Percentiles rank a stretch among this genome's conserved stretches.
phyloP scores from a whole-genome alignment of 1,140 invertebrate genomes.

The Drosophila guanche region DNA sequence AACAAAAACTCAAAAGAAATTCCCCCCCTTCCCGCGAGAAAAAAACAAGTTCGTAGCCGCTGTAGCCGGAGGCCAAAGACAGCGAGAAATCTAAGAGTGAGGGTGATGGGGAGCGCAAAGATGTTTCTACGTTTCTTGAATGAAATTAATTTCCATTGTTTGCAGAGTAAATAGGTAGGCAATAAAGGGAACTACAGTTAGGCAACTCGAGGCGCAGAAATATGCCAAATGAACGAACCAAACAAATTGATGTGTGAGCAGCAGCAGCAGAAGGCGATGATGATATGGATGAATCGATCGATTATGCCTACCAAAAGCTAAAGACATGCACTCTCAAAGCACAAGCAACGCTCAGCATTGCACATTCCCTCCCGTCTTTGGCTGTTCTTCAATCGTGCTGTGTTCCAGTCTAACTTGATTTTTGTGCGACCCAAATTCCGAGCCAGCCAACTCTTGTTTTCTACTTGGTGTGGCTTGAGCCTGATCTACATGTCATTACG shows the following conservation, averaged over 20 bases:
- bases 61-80: not conserved
- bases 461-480: conserved; percentile 29
- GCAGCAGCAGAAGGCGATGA: not conserved
- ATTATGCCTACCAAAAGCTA: conserved; percentile 8
- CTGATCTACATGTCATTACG: conserved; percentile 52
- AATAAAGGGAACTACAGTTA: conserved; percentile 54
- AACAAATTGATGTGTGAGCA: conserved; percentile 39
- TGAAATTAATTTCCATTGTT: conserved; percentile 79
- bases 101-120: conserved; percentile 26
- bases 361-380: conserved; percentile 13
- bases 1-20: conserved; percentile 7
- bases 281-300: conserved; percentile 46
- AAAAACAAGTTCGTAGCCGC: conserved; percentile 58
- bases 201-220: conserved; percentile 15
- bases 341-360: not conserved
- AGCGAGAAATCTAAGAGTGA: not conserved
- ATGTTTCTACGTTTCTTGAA: conserved; percentile 69
- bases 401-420: conserved; percentile 11
- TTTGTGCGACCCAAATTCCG: conserved; percentile 65
- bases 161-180: conserved; percentile 52
- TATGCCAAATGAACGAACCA: conserved; percentile 24
- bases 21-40: not conserved
- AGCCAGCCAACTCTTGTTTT: conserved; percentile 65
- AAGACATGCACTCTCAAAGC: conserved; percentile 1
- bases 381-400: conserved; percentile 29